Evolutionary conservation across 2,113 vertebrate genomes (phyloP).

Genomic region (Sturnira hondurensis): DNA sequence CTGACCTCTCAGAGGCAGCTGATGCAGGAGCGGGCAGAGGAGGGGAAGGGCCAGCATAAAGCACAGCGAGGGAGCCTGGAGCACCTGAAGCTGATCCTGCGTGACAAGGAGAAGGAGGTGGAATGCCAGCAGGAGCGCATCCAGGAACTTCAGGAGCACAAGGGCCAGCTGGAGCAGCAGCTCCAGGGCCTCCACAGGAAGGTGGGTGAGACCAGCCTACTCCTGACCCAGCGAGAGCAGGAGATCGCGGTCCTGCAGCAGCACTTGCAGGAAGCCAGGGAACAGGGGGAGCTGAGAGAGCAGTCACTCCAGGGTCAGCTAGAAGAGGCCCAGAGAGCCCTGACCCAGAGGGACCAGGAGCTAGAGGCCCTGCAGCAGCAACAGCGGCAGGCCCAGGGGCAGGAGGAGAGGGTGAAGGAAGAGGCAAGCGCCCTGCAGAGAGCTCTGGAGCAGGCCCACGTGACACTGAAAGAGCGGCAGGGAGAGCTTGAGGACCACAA

Average conservation of each 20-base stretch:
- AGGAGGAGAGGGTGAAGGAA: conserved; percentile 58
- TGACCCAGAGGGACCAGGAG: conserved; percentile 71
- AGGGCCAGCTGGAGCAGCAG: conserved; percentile 69
- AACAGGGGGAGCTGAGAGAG: conserved; percentile 54
- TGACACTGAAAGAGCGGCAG: conserved; percentile 61
- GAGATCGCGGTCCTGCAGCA: conserved; percentile 69
- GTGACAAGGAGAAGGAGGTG: conserved; percentile 78
- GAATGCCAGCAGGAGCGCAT: conserved; percentile 74
- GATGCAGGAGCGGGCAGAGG: conserved; percentile 64
- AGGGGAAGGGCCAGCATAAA: conserved; percentile 65
- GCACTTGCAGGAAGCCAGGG: conserved; percentile 68
- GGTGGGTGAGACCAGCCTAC: conserved; percentile 65
- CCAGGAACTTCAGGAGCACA: conserved; percentile 66
- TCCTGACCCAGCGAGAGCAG: conserved; percentile 73
- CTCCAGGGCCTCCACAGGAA: conserved; percentile 73
- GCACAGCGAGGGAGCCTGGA: conserved; percentile 70
- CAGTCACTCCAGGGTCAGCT: conserved; percentile 62
- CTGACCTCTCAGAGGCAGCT: conserved; percentile 70
- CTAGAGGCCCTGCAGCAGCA: conserved; percentile 64
- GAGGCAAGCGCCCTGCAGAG: conserved; percentile 27
- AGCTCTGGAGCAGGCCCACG: conserved; percentile 46
- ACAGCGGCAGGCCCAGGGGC: conserved; percentile 51
- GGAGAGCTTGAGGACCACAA: conserved; percentile 60
- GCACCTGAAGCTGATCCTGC: conserved; percentile 75
- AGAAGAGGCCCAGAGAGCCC: conserved; percentile 64